Base-by-base conservation (phyloP, 2,797 vertebrate species). In the Sparus aurata region DNA sequence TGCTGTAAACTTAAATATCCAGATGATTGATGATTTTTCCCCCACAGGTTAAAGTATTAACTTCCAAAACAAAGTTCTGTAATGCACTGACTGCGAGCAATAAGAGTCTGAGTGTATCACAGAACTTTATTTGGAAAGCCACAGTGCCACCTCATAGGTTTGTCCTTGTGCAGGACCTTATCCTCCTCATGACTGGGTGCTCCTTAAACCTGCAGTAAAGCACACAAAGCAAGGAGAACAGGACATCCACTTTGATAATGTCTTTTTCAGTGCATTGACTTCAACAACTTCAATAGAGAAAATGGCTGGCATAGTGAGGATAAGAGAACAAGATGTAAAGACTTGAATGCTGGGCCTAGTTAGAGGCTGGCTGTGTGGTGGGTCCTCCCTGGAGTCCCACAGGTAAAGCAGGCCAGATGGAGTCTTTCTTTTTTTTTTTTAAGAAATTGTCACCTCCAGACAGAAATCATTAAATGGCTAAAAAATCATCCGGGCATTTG, bases 21-120 rank as follows among this genome's bases (percentile, higher is more conserved):
- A 90, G 85, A 90, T 87, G 92, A 77, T 73, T 80, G 82, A 80
- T 15, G 87, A 82, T 91, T 79, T 87, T 88, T 7, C 6, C 30
- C 85, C 80, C 74, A 87, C 80, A 74, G 85, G 90, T 80, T 79
- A 82, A 92, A 90, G 91, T 79, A 89, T 93, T 93, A 94, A 95
- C 95, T 96, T 93, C 92, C 96, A 96, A 96, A 96, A 96, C 95
- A 95, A 96, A 96, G 96, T 96, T 96, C 96, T 96, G 96, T 96
- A 96, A 96, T 96, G 95, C 96, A 96, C 95, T 96, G 95, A 96
- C 96, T 96, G 91, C 95, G 82, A 90, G 92, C 91, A 95, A 88
- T 93, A 88, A 94, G 94, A 96, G 95, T 95, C 96, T 88, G 86
- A 96, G 96, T 96, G 95, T 95, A 95, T 95, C 94, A 96, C 95